These are phyloP conservation scores for Macroglossus sobrinus DNA, from an alignment of 2,113 vertebrate species.

Conservation along the genomic window DNA sequence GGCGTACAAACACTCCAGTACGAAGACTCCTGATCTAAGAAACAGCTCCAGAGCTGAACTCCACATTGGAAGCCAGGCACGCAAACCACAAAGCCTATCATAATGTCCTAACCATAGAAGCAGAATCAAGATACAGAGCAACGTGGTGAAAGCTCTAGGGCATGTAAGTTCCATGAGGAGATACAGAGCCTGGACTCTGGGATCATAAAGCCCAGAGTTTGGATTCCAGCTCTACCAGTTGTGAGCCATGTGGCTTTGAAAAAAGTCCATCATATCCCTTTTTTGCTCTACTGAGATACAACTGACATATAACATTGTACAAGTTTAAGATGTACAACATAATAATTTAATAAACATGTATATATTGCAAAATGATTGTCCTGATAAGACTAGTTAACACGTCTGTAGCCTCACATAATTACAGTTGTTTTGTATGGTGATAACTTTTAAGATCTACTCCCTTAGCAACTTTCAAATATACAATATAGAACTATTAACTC, in stretches of 20 bases:
- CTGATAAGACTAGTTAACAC: neutral
- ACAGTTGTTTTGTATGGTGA: neutral
- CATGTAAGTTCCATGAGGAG: neutral
- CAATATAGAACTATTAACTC: neutral
- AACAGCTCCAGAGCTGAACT: neutral
- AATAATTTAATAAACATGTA: neutral
- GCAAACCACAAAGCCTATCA: neutral
- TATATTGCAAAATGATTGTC: neutral
- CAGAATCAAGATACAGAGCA: neutral
- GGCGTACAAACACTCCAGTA: neutral
- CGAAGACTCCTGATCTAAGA: conserved; percentile 21
- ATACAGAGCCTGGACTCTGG: neutral
- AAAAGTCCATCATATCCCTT: neutral
- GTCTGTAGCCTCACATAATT: neutral
- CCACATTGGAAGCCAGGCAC: neutral
- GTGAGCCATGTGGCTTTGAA: neutral
- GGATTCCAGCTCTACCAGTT: neutral
- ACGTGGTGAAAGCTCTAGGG: neutral
- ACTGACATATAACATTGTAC: neutral
- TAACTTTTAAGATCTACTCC: neutral
- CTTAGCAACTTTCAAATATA: neutral
- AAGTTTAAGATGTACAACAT: neutral
- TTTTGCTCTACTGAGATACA: neutral
- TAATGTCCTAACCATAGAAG: neutral
- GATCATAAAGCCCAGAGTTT: neutral